Evolutionary conservation across 2,113 vertebrate genomes (phyloP).

Genomic region (Malurus alboscapulatus): DNA sequence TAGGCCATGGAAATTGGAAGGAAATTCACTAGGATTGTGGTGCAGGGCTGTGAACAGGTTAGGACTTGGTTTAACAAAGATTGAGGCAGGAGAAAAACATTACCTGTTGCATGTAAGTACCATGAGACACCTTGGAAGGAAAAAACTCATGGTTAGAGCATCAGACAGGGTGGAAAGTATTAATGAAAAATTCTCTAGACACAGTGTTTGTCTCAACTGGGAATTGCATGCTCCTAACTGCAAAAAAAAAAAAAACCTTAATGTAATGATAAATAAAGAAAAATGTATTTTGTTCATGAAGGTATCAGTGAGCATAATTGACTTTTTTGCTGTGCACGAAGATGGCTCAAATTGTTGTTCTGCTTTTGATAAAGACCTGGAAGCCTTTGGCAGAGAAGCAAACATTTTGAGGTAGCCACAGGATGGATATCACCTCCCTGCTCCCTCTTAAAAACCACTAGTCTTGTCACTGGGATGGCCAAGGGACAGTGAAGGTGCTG

Average conservation of each 20-base stretch:
- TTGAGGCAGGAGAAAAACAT: background rate
- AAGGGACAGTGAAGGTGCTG: background rate
- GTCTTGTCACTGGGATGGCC: background rate
- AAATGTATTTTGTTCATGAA: background rate
- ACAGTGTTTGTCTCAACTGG: background rate
- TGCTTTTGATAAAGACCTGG: background rate
- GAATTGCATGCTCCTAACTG: background rate
- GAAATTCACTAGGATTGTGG: accelerated
- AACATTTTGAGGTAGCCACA: background rate
- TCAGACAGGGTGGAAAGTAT: background rate
- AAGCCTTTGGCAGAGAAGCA: background rate
- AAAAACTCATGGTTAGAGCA: accelerated
- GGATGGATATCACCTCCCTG: accelerated
- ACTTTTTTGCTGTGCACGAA: background rate
- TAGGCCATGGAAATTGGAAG: background rate
- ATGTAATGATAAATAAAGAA: background rate
- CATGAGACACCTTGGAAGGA: background rate
- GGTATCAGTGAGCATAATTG: background rate
- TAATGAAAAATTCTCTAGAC: background rate
- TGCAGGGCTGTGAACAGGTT: background rate
- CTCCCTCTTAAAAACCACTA: background rate
- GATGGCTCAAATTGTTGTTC: background rate
- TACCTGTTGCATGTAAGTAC: background rate
- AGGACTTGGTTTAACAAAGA: background rate
- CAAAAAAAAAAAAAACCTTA: background rate